Base-by-base conservation (phyloP, 92 coral and sea anemone species). In the Epizoanthus rinbou region DNA sequence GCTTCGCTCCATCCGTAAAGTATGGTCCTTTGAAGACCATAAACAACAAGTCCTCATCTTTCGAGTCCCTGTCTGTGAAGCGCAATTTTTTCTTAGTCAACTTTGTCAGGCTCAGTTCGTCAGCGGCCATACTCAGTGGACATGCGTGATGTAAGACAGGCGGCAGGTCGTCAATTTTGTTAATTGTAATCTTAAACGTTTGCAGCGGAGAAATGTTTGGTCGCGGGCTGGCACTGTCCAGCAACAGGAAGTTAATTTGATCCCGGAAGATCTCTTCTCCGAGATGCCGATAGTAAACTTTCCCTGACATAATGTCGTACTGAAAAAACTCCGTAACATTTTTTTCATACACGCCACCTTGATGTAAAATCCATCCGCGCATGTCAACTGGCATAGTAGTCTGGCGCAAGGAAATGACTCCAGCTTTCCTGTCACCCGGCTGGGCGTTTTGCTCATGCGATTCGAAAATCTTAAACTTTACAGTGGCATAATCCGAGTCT, bases 141-240 rank as follows among this genome's bases (percentile, higher is more conserved):
- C 91, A 84, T 16, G 86, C 89, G 21, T 88, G 84, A 23, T 74
- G 33, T 65, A 91, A 80, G 1, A 58, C 53, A 9, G 99, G 98
- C 3, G 81, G 69, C 35, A 89, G 63, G 24, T 92, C 92, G 70
- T 97, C 99, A 18, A 97, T 83, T 66, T 85, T 90, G 9, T 84
- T 89, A 37, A 97, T 89, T 2, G 86, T 41, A 50, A 97, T 88
- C 47, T 87, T 88, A 69, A 97, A 97, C 9, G 86, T 64, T 78
- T 97, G 93, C 17, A 82, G 28, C 8, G 97, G 98, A 53, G 99
- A 97, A 22, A 87, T 76, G 85, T 97, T 97, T 2, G 99, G 95
- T 59, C 62, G 79, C n/a, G 43, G 43, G 6, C 71, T 88, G 54
- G 98, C 98, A 59, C 88, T 85, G 72, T 97, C 99, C n/a, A 87